Evolutionary conservation across 2,113 vertebrate genomes (phyloP).

Genomic region (Coturnix japonica): DNA sequence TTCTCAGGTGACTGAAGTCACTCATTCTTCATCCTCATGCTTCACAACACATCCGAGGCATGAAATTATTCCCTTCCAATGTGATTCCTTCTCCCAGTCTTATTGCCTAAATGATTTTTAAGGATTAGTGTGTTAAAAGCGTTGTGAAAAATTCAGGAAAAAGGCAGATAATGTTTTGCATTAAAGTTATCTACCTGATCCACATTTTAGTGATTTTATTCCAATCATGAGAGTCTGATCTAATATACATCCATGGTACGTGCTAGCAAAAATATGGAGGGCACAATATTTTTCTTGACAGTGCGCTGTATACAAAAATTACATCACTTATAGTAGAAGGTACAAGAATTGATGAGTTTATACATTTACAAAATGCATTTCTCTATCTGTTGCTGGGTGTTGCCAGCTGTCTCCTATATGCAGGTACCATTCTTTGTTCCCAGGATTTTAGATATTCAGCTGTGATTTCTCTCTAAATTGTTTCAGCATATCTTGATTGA

Average conservation of each 20-base stretch:
- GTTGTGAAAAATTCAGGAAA: neutral
- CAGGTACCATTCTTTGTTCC: constrained; percentile 60
- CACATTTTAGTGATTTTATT: constrained; percentile 43
- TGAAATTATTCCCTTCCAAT: constrained; percentile 58
- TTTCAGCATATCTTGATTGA: constrained; percentile 46
- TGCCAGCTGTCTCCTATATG: constrained; percentile 23
- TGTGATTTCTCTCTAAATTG: constrained; percentile 37
- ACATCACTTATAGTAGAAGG: neutral
- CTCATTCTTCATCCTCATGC: constrained; percentile 38
- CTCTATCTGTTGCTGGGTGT: neutral
- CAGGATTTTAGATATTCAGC: constrained; percentile 52
- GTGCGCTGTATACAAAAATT: neutral
- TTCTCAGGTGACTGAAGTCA: constrained; percentile 53
- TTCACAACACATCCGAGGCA: constrained; percentile 42
- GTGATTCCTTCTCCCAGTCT: neutral
- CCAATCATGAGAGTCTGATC: neutral
- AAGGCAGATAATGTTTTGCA: constrained; percentile 11
- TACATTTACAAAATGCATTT: neutral
- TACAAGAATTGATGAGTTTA: neutral
- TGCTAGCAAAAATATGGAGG: neutral
- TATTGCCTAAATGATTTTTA: constrained; percentile 55
- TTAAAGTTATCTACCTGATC: constrained; percentile 28
- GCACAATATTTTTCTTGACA: neutral
- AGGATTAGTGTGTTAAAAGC: constrained; percentile 52
- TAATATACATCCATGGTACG: neutral